Conservation (phyloP, 1,140 invertebrate species). For the Xylocopa sonorina region DNA sequence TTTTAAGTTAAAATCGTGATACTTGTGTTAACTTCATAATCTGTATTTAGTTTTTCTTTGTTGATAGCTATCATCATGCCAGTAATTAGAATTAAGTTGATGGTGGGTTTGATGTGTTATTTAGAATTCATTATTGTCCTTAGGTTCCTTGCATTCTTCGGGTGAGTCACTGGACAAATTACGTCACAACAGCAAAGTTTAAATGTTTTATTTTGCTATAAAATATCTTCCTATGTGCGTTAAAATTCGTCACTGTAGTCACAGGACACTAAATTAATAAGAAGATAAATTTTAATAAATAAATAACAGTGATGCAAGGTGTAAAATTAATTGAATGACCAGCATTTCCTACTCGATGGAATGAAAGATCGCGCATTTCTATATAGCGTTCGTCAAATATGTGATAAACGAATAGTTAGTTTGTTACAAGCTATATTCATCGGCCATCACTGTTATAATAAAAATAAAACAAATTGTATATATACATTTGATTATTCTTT, state of each 20-base stretch:
- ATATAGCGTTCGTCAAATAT: slow-evolving; percentile 30
- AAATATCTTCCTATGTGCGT: slow-evolving; percentile 38
- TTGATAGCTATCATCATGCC: too few species aligned
- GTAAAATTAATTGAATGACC: slow-evolving; percentile 20
- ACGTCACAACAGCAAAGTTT: slow-evolving; percentile 78
- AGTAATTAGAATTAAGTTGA: neutral
- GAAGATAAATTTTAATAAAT: slow-evolving; percentile 47
- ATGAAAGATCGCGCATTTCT: slow-evolving; percentile 4
- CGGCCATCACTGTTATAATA: slow-evolving; percentile 9
- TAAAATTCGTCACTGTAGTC: slow-evolving; percentile 56
- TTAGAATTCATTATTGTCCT: slow-evolving; percentile 46
- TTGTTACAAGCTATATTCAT: slow-evolving; percentile 1
- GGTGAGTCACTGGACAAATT: slow-evolving; percentile 79
- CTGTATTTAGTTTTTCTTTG: slow-evolving; percentile 12
- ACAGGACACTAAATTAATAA: slow-evolving; percentile 35
- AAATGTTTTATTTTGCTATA: slow-evolving; percentile 69
- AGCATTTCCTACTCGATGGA: slow-evolving; percentile 16
- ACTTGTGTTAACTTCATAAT: too few species aligned
- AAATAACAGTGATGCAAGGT: slow-evolving; percentile 42
- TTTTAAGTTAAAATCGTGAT: neutral
- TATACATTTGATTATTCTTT: slow-evolving; percentile 14
- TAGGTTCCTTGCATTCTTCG: slow-evolving; percentile 81
- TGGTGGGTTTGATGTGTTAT: neutral
- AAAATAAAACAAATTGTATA: slow-evolving; percentile 4
- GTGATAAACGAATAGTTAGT: slow-evolving; percentile 11